phyloP scores from a whole-genome alignment of 1,140 invertebrate species.

The Saxidomus purpurata region DNA sequence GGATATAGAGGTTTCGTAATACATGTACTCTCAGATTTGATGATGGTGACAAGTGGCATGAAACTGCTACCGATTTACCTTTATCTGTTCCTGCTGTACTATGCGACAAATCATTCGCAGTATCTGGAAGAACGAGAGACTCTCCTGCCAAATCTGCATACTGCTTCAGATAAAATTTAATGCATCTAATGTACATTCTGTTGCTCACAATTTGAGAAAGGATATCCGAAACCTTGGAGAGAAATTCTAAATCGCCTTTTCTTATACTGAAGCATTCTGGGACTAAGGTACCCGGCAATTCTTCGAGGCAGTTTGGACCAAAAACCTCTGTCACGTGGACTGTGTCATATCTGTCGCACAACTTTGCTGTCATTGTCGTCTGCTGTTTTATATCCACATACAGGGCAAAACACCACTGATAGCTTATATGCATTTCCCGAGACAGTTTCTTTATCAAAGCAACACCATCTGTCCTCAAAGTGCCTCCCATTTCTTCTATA shows the following conservation, averaged over 20 bases:
- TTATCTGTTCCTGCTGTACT: background rate
- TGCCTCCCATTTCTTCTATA: background rate
- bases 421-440: background rate
- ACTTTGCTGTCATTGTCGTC: background rate
- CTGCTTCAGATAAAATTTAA: conserved; percentile 24
- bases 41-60: background rate
- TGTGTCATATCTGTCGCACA: background rate
- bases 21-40: background rate
- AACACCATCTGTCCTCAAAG: background rate
- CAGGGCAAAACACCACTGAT: conserved; percentile 19
- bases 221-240: background rate
- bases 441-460: background rate
- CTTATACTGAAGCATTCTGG: conserved; percentile 17
- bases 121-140: background rate
- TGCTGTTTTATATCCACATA: conserved; percentile 12
- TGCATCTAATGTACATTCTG: background rate
- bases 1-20: background rate
- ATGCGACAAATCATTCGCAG: too few species aligned
- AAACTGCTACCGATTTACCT: too few species aligned
- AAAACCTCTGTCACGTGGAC: conserved; percentile 25
- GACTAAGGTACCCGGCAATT: background rate
- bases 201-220: background rate
- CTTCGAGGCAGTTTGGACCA: background rate
- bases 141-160: conserved; percentile 35
- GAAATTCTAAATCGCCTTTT: background rate